Percentiles rank a stretch among this genome's conserved stretches.
Evolutionary conservation across 2,888 invertebrate genomes (phyloP).

Genomic region (Rhagonycha lutea): DNA sequence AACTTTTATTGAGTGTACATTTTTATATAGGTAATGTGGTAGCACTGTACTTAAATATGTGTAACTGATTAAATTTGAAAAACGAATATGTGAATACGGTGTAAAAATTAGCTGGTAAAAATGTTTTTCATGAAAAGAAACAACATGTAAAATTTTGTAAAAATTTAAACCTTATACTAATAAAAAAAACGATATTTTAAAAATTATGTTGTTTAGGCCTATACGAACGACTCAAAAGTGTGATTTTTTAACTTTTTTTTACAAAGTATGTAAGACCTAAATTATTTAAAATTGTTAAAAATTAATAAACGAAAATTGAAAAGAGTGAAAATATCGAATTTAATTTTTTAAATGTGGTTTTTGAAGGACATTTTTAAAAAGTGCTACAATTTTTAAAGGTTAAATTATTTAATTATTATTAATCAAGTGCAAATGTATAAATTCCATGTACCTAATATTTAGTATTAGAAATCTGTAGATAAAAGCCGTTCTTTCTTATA

Average conservation of each 20-base stretch:
- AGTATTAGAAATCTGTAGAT: conserved; percentile 44
- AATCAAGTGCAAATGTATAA: conserved; percentile 29
- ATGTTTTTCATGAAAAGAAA: neutral
- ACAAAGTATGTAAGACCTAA: neutral
- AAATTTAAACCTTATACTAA: neutral
- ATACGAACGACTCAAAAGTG: neutral
- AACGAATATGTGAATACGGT: neutral
- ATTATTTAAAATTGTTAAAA: neutral
- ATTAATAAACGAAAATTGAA: neutral
- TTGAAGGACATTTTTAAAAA: conserved; percentile 12
- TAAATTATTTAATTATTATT: conserved; percentile 23
- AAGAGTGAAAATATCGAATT: neutral
- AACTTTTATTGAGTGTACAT: neutral
- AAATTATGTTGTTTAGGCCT: neutral
- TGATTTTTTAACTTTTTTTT: neutral
- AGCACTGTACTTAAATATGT: conserved; percentile 3
- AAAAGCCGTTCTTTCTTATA: conserved; percentile 44
- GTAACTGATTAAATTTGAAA: neutral
- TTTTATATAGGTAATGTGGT: conserved; percentile 3
- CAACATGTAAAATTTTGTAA: neutral
- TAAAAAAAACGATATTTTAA: neutral
- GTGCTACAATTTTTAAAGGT: conserved; percentile 14
- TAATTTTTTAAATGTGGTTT: neutral
- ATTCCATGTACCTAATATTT: conserved; percentile 33
- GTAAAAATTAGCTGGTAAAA: neutral